Base-by-base conservation (phyloP, 2,888 invertebrate genomes). In the Vesta saturnalis region DNA sequence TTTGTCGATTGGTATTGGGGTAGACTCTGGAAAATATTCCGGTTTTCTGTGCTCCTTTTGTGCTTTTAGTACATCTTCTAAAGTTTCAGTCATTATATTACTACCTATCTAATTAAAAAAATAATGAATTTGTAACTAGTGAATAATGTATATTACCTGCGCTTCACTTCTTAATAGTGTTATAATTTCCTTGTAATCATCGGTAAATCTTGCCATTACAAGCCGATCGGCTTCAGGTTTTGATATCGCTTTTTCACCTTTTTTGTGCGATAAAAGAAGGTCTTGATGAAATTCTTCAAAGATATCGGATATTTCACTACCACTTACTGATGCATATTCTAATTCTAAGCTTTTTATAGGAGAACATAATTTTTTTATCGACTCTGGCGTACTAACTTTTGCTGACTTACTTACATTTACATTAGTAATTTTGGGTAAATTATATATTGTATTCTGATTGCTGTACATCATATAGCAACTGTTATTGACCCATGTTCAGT, bases 171-270 rank as follows among this genome's bases (percentile, higher is more conserved):
- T 71, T 10, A 77, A 57, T n/a, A 71, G 71, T 10, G 60, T 23
- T 67, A 81, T 77, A 8, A 77, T 76, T 30, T 69, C 70, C 60
- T 79, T 80, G 63, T 77, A 81, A 49, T 79, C 76, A 6, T 77
- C 74, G 1, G 80, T 80, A 66, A 82, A 82, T 35, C 71, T 68
- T 12, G 76, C 73, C 39, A 77, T 73, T 0, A 78, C 78, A 63
- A 73, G 72, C 62, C 71, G 63, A 66, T 81, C 79, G 1, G 77
- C 78, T 72, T 82, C 79, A 4, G 59, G 49, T 71, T 81, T 81
- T 1, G 74, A 73, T 43, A 79, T 66, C 47, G 75, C 74, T 46
- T 71, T 75, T 19, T 55, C 35, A 18, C 69, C 73, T 10, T 76
- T 72, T 5, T 64, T 35, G 1, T 70, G 71, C 49, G 71, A 68